A percentile compares a stretch with the other conserved stretches of the same genome.
Conservation (phyloP, 2,113 vertebrate genomes). For the Scartelaos histophorus region DNA sequence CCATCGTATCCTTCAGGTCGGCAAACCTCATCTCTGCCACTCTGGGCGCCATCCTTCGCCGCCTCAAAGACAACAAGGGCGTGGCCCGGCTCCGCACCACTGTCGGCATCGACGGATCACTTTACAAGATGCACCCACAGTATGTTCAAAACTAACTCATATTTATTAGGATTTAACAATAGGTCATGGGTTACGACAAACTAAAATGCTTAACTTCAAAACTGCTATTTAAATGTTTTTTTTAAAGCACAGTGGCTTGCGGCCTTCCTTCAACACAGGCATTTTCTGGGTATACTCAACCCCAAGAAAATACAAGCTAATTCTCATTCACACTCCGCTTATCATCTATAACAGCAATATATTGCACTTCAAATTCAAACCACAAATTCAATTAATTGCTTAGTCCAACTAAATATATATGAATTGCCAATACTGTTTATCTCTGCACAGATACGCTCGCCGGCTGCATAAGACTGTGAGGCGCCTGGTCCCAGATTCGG, state of each 20-base stretch:
- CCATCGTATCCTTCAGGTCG: constrained; percentile 94
- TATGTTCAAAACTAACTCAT: constrained; percentile 73
- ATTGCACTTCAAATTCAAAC: too few species aligned
- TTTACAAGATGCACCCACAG: constrained; percentile 99
- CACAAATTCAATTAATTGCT: too few species aligned
- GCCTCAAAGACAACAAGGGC: constrained; percentile 91
- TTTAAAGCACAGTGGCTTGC: too few species aligned
- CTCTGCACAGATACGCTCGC: constrained; percentile 83
- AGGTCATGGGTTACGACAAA: neutral
- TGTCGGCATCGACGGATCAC: constrained; percentile 93
- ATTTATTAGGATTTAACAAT: neutral
- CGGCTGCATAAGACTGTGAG: constrained; percentile 94
- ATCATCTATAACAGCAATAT: too few species aligned
- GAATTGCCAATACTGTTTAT: neutral
- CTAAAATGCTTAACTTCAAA: neutral
- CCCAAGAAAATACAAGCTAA: too few species aligned
- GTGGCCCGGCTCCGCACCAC: constrained; percentile 89
- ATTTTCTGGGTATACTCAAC: too few species aligned
- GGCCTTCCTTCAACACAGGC: too few species aligned
- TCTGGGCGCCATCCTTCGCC: constrained; percentile 85
- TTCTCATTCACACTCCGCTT: too few species aligned
- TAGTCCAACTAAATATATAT: too few species aligned
- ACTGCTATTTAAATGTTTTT: too few species aligned
- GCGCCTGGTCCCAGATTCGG: constrained; percentile 90
- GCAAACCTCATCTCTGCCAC: constrained; percentile 91